A percentile compares a stretch with the other conserved stretches of the same genome.
These are phyloP conservation scores for Lycocorax pyrrhopterus DNA, from an alignment of 2,113 vertebrate genomes.

Conservation along the genomic window DNA sequence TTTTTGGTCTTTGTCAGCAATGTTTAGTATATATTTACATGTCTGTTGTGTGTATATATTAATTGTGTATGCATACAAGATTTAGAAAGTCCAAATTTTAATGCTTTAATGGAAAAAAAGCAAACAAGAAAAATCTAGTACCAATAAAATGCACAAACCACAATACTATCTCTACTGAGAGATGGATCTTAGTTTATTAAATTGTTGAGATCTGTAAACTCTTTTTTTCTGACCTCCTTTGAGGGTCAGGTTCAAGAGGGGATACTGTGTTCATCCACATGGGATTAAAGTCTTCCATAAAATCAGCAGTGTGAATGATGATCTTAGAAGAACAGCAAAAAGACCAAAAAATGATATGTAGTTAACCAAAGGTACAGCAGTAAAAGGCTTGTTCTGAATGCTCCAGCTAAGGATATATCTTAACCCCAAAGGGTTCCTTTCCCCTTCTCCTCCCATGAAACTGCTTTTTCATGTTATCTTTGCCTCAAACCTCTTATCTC, in stretches of 20 bases:
- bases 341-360: rapidly evolving
- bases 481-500: neutral
- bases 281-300: neutral
- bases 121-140: neutral
- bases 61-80: neutral
- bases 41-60: neutral
- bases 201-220: neutral
- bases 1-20: neutral
- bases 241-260: neutral
- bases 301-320: neutral
- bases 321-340: neutral
- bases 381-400: neutral
- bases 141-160: neutral
- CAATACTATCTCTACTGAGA: neutral
- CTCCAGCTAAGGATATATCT: neutral
- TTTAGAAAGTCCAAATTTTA: neutral
- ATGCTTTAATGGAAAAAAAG: neutral
- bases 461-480: neutral
- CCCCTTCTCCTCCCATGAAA: neutral
- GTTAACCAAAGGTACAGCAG: neutral
- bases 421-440: neutral
- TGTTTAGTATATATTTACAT: too few relatives aligned
- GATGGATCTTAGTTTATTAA: neutral
- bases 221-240: neutral
- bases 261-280: rapidly evolving